Conservation (phyloP, 2,113 vertebrate genomes). For the Megatriorchis doriae region DNA sequence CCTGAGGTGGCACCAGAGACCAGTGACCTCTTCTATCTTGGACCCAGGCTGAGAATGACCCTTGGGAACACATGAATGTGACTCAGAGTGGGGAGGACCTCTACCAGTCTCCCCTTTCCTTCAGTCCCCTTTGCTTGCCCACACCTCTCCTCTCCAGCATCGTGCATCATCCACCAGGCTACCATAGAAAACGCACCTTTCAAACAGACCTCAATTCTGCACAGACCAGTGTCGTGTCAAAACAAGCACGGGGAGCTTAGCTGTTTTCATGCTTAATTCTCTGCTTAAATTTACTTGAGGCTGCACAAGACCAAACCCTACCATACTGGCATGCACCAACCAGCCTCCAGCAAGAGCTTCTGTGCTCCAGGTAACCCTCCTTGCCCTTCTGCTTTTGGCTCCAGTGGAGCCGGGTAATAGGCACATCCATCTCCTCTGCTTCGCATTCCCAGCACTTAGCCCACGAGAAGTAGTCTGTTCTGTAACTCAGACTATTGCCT, state of each 20-base stretch:
- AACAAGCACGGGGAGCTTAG: neutral
- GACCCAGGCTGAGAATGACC: neutral
- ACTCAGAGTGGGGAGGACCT: no score
- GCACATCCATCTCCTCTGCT: neutral
- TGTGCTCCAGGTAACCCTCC: neutral
- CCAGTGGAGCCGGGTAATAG: neutral
- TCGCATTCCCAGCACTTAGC: neutral
- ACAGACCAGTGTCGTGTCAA: accelerated
- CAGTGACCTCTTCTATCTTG: neutral
- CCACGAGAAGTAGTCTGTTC: neutral
- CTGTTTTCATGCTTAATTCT: neutral
- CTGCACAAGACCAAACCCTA: neutral
- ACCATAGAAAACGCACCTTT: neutral
- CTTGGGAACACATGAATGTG: accelerated
- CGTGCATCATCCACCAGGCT: neutral
- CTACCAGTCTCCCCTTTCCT: neutral
- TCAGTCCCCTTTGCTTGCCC: neutral
- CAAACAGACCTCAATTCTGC: neutral
- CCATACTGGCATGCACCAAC: accelerated
- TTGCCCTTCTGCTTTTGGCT: neutral
- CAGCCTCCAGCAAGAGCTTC: neutral
- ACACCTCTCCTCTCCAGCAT: neutral
- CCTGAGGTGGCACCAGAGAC: neutral
- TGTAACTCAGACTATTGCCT: neutral
- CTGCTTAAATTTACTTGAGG: neutral